Base-by-base conservation (phyloP, 2,113 vertebrate species). In the Panurus biarmicus region DNA sequence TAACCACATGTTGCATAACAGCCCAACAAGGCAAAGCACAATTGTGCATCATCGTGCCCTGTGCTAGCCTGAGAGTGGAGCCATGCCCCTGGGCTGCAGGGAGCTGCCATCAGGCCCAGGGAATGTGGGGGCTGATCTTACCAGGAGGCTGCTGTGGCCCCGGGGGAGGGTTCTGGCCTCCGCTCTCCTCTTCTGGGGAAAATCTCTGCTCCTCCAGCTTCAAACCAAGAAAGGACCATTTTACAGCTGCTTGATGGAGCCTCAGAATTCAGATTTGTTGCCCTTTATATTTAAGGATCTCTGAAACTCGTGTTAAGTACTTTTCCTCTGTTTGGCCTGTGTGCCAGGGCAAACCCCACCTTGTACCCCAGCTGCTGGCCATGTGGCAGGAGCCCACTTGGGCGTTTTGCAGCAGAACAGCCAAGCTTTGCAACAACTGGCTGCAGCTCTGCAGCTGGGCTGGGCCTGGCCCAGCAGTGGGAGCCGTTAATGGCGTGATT, bases 361-460 rank as follows among this genome's bases (percentile, higher is more conserved):
- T 88, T 77, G 72, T 75, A 7, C 13, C 77, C 45, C 62, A 60
- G 16, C 38, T 57, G 45, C 14, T 53, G 31, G 19, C 87, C 42
- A 23, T 31, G 50, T 82, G 90, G 26, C 71, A 85, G 74, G 44
- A 85, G 40, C 72, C 76, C 79, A 22, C 79, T 76, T 73, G 45
- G 50, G 40, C 22, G 8, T 72, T 67, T 90, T 76, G n/a, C 42
- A 77, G 38, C 33, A 48, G 26, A 65, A 79, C 14, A 72, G 83
- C 86, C 94, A 76, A 95, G 84, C 44, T 84, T 85, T 53, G 54
- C 35, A 62, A 81, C 53, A 87, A 28, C 47, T 58, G 78, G 23
- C 57, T 76, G 60, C 36, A 87, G 58, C 72, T 67, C 21, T 47
- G 35, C 88, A 93, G 79, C 93, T 94, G 89, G 45, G 57, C 71